Base-by-base conservation (phyloP, 1,140 invertebrate genomes). In the Vollenhovia emeryi region DNA sequence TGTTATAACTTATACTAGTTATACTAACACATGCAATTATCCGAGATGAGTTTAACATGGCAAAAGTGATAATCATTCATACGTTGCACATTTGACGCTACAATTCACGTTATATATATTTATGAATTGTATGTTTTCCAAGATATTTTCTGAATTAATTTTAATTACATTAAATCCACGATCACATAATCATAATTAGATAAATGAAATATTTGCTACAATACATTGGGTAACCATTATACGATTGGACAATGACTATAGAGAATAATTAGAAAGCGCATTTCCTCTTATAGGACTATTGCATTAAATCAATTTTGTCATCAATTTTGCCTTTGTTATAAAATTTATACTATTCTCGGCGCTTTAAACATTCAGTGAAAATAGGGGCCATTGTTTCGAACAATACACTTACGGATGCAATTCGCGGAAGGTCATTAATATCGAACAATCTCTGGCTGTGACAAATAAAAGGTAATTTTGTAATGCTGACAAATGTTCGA, bases 361-460 rank as follows among this genome's bases (percentile, higher is more conserved):
- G 55, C 33, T 57, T 64, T 64, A 15, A 55, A 43, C 21, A n/a
- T 18, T 27, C n/a, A 21, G n/a, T 43, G 59, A 68, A 52, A 79
- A 68, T 36, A 66, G 18, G 1, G 6, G 9, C 33, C 5, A 82
- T 83, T 69, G 60, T 55, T 55, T 68, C 21, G 21, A 52, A 52
- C 45, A 68, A 79, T 68, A 62, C 80, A 92, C 93, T 93, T 91
- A 94, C 93, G 59, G 33, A 64, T 93, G 75, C 40, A 93, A 85
- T 92, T 93, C 91, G 82, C 92, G 93, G 91, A 96, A 96, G 33
- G 95, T 91, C 40, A 96, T 93, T 86, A 96, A 93, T 85, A 96
- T 95, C 0, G 96, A 96, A 85, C 96, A 96, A 90, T 96, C 96
- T 85, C 94, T 96, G 0, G 95, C 95, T 7, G 94, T 95, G 11